phyloP scores from a whole-genome alignment of 2,797 vertebrate genomes.

The Melanotaenia parkinsoni region DNA sequence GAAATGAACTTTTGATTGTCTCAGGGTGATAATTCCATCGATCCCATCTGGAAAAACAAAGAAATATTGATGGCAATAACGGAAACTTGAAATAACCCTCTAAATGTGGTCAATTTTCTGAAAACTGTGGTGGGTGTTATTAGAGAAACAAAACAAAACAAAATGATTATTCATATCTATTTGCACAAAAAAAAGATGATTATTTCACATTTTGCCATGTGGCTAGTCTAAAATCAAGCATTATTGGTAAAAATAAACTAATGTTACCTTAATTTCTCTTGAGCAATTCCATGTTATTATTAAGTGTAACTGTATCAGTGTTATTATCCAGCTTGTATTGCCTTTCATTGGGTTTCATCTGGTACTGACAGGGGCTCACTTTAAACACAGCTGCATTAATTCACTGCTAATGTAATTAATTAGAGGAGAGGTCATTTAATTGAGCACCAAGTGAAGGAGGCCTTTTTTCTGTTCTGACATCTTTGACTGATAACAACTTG shows the following conservation, averaged over 20 bases:
- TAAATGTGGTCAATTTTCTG: no score
- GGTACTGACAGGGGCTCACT: conserved; percentile 10
- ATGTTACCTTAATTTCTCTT: conserved; percentile 11
- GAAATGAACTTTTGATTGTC: no score
- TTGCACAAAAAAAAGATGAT: background rate
- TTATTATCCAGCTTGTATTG: conserved; percentile 15
- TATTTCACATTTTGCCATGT: background rate
- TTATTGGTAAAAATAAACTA: conserved; percentile 13
- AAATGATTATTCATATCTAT: no score
- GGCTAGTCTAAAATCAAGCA: background rate
- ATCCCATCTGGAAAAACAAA: no score
- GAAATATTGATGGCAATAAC: no score
- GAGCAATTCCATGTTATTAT: conserved; percentile 15
- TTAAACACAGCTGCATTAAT: conserved; percentile 10
- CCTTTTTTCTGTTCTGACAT: conserved; percentile 37
- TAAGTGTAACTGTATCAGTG: conserved; percentile 12
- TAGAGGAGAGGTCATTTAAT: conserved; percentile 28
- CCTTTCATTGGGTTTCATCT: conserved; percentile 1
- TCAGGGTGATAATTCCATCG: no score
- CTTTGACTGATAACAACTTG: conserved; percentile 43
- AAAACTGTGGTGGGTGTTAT: no score
- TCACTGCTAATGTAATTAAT: conserved; percentile 22
- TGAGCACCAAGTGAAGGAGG: conserved; percentile 12
- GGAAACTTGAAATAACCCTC: no score
- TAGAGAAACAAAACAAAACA: no score